These are phyloP conservation scores for Callimorpha dominula DNA, from an alignment of 2,888 invertebrate genomes.

Conservation along the genomic window DNA sequence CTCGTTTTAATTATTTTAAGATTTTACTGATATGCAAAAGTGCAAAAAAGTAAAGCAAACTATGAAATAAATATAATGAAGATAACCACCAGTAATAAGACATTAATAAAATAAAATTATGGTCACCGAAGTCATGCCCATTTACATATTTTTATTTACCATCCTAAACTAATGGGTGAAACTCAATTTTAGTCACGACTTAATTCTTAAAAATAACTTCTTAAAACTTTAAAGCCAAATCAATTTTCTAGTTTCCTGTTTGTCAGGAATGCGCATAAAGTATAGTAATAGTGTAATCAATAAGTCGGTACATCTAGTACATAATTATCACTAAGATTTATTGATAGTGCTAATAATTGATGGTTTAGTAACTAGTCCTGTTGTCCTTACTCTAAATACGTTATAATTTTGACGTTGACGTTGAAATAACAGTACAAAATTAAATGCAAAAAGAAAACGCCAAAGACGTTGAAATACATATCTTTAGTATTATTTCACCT, in stretches of 20 bases:
- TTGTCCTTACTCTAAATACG: conserved; percentile 11
- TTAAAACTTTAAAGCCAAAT: conserved; percentile 25
- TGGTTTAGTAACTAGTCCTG: conserved; percentile 19
- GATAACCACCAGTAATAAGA: too few species aligned
- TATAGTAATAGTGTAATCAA: conserved; percentile 16
- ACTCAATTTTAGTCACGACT: neutral
- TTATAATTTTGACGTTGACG: conserved; percentile 3
- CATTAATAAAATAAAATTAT: too few species aligned
- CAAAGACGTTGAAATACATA: neutral
- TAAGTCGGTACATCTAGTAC: conserved; percentile 12
- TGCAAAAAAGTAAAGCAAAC: too few species aligned
- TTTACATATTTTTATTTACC: too few species aligned
- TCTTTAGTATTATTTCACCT: too few species aligned
- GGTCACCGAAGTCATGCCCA: too few species aligned
- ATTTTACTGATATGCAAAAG: too few species aligned
- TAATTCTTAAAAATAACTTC: neutral
- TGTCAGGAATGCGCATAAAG: conserved; percentile 35
- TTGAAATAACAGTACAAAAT: neutral
- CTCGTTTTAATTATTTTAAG: too few species aligned
- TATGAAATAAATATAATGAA: too few species aligned
- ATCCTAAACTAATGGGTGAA: too few species aligned
- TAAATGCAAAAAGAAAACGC: neutral
- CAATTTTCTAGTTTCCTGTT: conserved; percentile 46
- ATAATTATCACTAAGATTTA: conserved; percentile 32
- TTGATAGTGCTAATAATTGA: conserved; percentile 22